These are phyloP conservation scores for Betta splendens DNA, from an alignment of 2,797 vertebrate species.

Conservation along the genomic window DNA sequence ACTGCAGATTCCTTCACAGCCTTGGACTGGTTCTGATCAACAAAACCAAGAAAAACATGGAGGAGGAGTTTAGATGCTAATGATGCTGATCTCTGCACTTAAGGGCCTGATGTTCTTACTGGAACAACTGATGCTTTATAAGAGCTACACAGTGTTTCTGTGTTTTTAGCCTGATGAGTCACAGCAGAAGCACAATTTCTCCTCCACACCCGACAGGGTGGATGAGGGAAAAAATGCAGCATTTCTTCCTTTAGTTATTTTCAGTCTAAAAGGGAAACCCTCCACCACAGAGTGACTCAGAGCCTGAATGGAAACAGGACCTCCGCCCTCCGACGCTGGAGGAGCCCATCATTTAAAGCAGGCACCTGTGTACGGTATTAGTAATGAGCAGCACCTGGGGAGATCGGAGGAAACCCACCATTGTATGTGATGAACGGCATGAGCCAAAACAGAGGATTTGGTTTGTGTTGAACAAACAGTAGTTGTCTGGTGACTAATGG, in stretches of 20 bases:
- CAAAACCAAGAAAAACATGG: neutral
- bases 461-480: slow-evolving; percentile 23
- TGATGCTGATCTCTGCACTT: neutral
- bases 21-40: neutral
- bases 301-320: slow-evolving; percentile 48
- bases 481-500: slow-evolving; percentile 9
- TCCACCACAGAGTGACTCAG: slow-evolving; percentile 59
- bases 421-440: slow-evolving; percentile 39
- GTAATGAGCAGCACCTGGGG: slow-evolving; percentile 24
- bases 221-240: slow-evolving; percentile 44
- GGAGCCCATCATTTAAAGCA: neutral
- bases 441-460: slow-evolving; percentile 16
- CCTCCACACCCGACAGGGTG: slow-evolving; percentile 62
- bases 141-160: neutral
- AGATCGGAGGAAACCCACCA: slow-evolving; percentile 43
- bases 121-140: slow-evolving; percentile 10
- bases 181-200: slow-evolving; percentile 55
- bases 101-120: slow-evolving; percentile 13
- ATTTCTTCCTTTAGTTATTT: slow-evolving; percentile 54
- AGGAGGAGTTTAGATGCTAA: neutral
- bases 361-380: slow-evolving; percentile 13
- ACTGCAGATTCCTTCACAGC: neutral
- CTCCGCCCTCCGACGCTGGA: slow-evolving; percentile 50
- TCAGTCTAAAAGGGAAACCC: slow-evolving; percentile 55
- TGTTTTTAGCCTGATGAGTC: slow-evolving; percentile 55